These are phyloP conservation scores for Puntigrus tetrazona DNA, from an alignment of 2,113 vertebrate genomes.

Conservation along the genomic window DNA sequence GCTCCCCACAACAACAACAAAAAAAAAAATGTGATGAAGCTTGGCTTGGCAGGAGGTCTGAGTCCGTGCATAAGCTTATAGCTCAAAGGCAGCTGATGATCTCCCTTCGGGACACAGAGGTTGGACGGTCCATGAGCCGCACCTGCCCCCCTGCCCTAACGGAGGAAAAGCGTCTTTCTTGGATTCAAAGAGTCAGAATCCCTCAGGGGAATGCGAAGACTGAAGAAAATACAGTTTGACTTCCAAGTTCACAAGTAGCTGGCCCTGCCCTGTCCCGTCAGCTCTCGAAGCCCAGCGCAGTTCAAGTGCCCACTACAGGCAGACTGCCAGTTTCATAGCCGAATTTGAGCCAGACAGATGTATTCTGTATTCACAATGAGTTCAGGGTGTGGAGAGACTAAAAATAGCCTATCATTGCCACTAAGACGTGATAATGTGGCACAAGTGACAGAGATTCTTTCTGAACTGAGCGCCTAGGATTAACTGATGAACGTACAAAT, in stretches of 20 bases:
- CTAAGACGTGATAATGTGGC: slow-evolving; percentile 18
- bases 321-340: slow-evolving; percentile 64
- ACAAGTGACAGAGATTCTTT: slow-evolving; percentile 3
- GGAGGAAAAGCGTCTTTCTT: slow-evolving; percentile 15
- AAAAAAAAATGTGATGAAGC: slow-evolving; percentile 42
- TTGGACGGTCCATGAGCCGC: slow-evolving; percentile 48
- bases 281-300: slow-evolving; percentile 54
- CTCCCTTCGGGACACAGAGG: slow-evolving; percentile 52
- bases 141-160: slow-evolving; percentile 55
- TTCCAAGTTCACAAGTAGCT: slow-evolving; percentile 57
- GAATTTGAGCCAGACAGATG: slow-evolving; percentile 63
- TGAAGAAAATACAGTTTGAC: slow-evolving; percentile 52
- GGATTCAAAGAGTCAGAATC: slow-evolving; percentile 50
- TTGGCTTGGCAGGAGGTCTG: slow-evolving; percentile 56
- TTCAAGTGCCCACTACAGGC: slow-evolving; percentile 59
- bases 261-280: slow-evolving; percentile 49
- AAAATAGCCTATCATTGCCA: slow-evolving; percentile 67
- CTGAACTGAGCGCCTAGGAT: neutral
- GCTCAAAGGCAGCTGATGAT: slow-evolving; percentile 63
- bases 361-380: slow-evolving; percentile 68
- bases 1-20: neutral
- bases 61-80: slow-evolving; percentile 47
- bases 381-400: slow-evolving; percentile 61
- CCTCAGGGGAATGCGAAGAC: slow-evolving; percentile 64
- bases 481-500: neutral